A percentile compares a stretch with the other conserved stretches of the same genome.
These are phyloP conservation scores for Sebastes kiyomatsui DNA, from an alignment of 2,797 vertebrate genomes.

Conservation along the genomic window DNA sequence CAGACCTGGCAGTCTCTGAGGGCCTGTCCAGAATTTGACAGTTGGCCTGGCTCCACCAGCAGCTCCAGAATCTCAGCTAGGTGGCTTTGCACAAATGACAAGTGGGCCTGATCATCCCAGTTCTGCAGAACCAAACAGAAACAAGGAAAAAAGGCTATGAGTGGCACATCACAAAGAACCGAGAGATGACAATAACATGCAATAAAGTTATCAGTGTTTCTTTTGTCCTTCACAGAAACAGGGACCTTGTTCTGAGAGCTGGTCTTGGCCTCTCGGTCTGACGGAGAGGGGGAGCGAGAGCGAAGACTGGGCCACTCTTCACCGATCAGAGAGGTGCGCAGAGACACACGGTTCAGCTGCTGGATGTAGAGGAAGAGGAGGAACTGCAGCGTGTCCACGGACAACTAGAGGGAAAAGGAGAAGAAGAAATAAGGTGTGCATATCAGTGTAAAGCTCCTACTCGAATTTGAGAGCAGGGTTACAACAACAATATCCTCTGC, in stretches of 20 bases:
- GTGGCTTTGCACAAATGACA: conserved; percentile 88
- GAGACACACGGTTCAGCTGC: conserved; percentile 91
- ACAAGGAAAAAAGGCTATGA: not conserved
- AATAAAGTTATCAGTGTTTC: not conserved
- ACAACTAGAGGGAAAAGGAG: conserved; percentile 81
- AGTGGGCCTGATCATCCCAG: conserved; percentile 94
- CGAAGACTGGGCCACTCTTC: conserved; percentile 95
- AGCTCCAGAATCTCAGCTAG: conserved; percentile 90
- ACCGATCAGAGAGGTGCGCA: conserved; percentile 91
- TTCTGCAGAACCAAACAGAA: conserved; percentile 80
- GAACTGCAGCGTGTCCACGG: conserved; percentile 94
- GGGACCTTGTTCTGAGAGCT: conserved; percentile 89
- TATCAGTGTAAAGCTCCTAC: not conserved
- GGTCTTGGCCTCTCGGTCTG: conserved; percentile 84
- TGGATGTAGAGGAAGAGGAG: conserved; percentile 95
- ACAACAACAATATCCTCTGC: not conserved
- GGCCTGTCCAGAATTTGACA: conserved; percentile 81
- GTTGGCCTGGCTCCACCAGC: conserved; percentile 90
- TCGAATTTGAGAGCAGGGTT: not conserved
- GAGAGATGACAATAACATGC: not conserved
- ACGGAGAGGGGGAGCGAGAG: conserved; percentile 80
- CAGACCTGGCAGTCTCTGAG: conserved; percentile 80
- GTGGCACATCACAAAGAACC: too few species aligned
- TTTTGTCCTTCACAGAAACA: not conserved
- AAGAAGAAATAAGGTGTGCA: not conserved